Conservation (phyloP, 2,888 invertebrate species). For the Eudemis profundana region DNA sequence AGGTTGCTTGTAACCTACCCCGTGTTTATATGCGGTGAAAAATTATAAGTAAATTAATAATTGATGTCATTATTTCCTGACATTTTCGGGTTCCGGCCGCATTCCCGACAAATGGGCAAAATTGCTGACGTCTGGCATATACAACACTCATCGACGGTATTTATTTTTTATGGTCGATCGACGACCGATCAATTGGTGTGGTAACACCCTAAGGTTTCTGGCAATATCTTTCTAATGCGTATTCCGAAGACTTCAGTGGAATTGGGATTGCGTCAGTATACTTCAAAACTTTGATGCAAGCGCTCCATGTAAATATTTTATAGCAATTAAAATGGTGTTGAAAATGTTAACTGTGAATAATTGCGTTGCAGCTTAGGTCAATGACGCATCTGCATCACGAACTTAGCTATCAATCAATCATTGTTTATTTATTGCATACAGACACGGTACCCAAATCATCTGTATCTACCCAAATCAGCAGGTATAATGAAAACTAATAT, state of each 20-base stretch:
- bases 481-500: neutral
- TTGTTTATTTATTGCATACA: neutral
- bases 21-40: too few species aligned
- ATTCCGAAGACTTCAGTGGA: neutral
- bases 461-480: neutral
- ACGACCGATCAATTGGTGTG: too few species aligned
- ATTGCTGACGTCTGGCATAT: too few species aligned
- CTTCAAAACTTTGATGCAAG: neutral
- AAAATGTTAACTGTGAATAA: constrained; percentile 16
- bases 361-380: neutral
- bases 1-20: too few species aligned
- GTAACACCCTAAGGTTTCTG: too few species aligned
- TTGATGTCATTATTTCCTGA: too few species aligned
- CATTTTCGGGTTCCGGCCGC: too few species aligned
- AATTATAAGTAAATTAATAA: too few species aligned
- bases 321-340: constrained; percentile 16
- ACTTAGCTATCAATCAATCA: constrained; percentile 10
- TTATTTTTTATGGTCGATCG: too few species aligned
- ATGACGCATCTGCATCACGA: constrained; percentile 11
- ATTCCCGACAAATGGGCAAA: too few species aligned
- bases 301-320: neutral
- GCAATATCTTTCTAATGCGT: constrained; percentile 8
- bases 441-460: neutral
- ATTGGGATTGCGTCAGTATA: neutral
- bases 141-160: too few species aligned